Evolutionary conservation across 2,113 vertebrate genomes (phyloP).

Genomic region (Sorex araneus): DNA sequence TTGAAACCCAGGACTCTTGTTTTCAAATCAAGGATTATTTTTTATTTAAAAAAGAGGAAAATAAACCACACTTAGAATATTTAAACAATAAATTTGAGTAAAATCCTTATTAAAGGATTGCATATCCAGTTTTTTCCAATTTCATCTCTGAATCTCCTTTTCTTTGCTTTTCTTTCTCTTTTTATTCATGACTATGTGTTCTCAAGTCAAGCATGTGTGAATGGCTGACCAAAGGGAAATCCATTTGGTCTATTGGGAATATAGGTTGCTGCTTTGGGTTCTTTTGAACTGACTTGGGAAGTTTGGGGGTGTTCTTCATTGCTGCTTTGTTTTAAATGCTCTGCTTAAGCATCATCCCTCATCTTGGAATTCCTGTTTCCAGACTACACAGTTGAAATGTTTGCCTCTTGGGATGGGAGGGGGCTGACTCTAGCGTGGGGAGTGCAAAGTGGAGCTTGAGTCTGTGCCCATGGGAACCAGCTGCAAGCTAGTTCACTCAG

Average conservation of each 20-base stretch:
- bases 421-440: background rate
- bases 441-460: background rate
- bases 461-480: accelerated
- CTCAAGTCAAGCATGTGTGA: background rate
- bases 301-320: background rate
- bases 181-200: background rate
- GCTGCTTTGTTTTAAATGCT: background rate
- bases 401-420: background rate
- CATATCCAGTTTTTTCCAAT: background rate
- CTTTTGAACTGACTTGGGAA: background rate
- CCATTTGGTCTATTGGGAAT: background rate
- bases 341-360: background rate
- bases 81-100: conserved; percentile 50
- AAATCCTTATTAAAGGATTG: conserved; percentile 25
- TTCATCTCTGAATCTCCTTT: background rate
- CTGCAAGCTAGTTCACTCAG: background rate
- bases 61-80: background rate
- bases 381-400: conserved; percentile 2
- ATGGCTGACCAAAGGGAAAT: background rate
- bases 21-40: no score
- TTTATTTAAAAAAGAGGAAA: no score
- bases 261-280: background rate
- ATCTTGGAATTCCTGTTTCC: background rate
- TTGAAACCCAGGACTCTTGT: background rate
- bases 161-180: conserved; percentile 22